A percentile compares a stretch with the other conserved stretches of the same genome.
These are phyloP conservation scores for Microcebus jonahi DNA, from an alignment of 2,113 vertebrate species.

Conservation along the genomic window DNA sequence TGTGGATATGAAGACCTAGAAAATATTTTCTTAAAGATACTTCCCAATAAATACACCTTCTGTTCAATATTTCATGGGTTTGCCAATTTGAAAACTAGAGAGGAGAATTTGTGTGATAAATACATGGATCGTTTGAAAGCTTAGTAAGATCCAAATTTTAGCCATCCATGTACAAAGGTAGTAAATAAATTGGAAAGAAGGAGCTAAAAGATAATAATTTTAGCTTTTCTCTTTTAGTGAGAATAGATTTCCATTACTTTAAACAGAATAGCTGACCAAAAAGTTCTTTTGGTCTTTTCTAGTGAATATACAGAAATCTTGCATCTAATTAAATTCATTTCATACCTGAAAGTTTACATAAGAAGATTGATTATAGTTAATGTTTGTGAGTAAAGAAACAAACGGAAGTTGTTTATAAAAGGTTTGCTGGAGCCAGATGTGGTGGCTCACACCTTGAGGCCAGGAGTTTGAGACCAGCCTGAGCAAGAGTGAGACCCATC, in stretches of 20 bases:
- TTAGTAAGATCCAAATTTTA: neutral
- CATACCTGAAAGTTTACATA: neutral
- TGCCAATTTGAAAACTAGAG: neutral
- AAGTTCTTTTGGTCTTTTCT: neutral
- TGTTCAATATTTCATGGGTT: neutral
- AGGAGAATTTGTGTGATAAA: neutral
- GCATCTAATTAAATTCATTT: constrained; percentile 37
- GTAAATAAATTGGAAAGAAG: neutral
- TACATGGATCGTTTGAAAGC: neutral
- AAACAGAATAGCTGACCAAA: neutral
- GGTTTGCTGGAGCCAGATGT: neutral
- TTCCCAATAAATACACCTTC: neutral
- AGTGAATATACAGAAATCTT: neutral
- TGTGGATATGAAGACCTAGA: neutral
- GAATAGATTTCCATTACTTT: neutral
- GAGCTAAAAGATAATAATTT: neutral
- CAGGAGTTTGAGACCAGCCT: no score
- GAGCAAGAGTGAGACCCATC: no score
- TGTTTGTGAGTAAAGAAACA: neutral
- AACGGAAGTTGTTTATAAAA: constrained; percentile 2
- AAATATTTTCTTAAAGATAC: neutral
- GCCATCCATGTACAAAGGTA: neutral
- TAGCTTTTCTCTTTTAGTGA: neutral
- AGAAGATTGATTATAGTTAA: neutral
- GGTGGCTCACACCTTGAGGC: no score